These are phyloP conservation scores for Papilio polyxenes DNA, from an alignment of 1,140 invertebrate species.

Conservation along the genomic window DNA sequence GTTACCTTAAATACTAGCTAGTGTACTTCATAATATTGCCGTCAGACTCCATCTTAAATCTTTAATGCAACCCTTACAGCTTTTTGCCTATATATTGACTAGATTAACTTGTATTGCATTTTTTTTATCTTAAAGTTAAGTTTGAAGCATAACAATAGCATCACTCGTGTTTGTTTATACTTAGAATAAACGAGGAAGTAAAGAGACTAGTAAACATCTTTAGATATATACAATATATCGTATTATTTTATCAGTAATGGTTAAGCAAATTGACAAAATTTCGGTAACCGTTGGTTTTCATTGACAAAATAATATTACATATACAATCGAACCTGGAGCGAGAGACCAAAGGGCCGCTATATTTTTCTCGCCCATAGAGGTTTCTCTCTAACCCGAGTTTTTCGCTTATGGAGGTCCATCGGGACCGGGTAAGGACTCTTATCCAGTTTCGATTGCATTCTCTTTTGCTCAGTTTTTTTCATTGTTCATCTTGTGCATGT, in stretches of 20 bases:
- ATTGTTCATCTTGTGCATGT: not conserved
- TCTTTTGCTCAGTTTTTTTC: not conserved
- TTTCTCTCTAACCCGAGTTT: too few species aligned
- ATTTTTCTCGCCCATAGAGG: too few species aligned
- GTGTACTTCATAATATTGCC: conserved; percentile 30
- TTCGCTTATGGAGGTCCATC: too few species aligned
- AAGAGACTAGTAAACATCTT: conserved; percentile 10
- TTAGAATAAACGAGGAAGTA: conserved; percentile 4
- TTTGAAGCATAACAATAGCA: conserved; percentile 38
- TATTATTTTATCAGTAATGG: not conserved
- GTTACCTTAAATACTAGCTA: not conserved
- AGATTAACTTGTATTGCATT: conserved; percentile 38
- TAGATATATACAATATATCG: not conserved
- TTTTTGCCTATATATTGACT: conserved; percentile 34
- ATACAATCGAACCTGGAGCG: too few species aligned
- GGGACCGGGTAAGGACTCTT: too few species aligned
- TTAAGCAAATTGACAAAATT: not conserved
- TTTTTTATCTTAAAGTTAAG: conserved; percentile 37
- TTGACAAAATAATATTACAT: not conserved
- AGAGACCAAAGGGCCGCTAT: too few species aligned
- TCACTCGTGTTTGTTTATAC: conserved; percentile 16
- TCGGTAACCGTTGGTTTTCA: not conserved
- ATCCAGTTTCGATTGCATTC: too few species aligned
- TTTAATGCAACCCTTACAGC: conserved; percentile 22
- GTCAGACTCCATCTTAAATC: not conserved